phyloP scores from a whole-genome alignment of 2,888 invertebrate genomes.

The Hipparchia semele region DNA sequence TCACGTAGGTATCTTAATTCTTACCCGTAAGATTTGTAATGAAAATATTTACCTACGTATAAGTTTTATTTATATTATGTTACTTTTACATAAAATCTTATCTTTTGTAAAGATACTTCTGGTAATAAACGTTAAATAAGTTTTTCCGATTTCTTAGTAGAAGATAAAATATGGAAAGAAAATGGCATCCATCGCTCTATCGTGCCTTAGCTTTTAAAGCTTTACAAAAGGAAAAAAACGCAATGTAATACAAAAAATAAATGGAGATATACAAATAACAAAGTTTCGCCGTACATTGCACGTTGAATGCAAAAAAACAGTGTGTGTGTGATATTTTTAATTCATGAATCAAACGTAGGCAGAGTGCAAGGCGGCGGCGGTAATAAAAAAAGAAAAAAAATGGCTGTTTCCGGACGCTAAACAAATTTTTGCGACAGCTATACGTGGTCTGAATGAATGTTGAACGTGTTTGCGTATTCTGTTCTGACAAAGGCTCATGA shows the following conservation, averaged over 20 bases:
- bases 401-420: slow-evolving; percentile 63
- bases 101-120: no score
- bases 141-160: no score
- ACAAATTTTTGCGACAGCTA: slow-evolving; percentile 57
- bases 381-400: slow-evolving; percentile 52
- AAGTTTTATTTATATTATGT: no score
- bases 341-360: slow-evolving; percentile 64
- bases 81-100: no score
- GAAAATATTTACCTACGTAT: no score
- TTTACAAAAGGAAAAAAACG: slow-evolving; percentile 25
- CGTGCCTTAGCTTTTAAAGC: not conserved
- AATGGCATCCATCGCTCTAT: not conserved
- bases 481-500: not conserved
- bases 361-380: slow-evolving; percentile 51
- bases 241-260: slow-evolving; percentile 26
- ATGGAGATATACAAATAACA: slow-evolving; percentile 9
- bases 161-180: not conserved
- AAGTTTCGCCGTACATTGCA: slow-evolving; percentile 16
- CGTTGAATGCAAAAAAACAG: slow-evolving; percentile 36
- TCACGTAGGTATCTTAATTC: no score
- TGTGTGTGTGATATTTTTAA: slow-evolving; percentile 69
- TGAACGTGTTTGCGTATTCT: not conserved
- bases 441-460: slow-evolving; percentile 53
- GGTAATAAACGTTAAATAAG: no score
- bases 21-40: no score